Percentiles rank a stretch among this genome's conserved stretches.
Conservation (phyloP, 2,888 invertebrate species). For the Caenorhabditis sp. region DNA sequence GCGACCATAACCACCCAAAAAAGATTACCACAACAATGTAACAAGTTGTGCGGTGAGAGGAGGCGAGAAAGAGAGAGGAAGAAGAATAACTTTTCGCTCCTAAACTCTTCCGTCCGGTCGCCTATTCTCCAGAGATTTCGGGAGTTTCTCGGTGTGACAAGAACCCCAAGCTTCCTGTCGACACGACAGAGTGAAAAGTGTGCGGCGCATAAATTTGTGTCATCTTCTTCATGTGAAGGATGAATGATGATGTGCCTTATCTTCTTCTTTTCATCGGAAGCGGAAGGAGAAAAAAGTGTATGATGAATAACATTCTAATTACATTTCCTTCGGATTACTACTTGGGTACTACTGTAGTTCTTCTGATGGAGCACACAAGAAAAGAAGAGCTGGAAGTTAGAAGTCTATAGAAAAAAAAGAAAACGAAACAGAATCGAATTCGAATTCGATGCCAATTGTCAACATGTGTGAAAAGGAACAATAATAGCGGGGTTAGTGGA, state of each 20-base stretch:
- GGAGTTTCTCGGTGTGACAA: slow-evolving; percentile 3
- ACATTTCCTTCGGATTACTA: neutral
- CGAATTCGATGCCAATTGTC: too few relatives aligned
- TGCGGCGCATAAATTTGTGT: neutral
- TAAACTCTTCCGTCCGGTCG: neutral
- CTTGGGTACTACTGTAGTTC: neutral
- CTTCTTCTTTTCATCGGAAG: neutral
- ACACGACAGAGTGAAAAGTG: neutral
- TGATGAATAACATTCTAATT: slow-evolving; percentile 17
- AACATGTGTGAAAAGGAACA: neutral
- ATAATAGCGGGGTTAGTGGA: slow-evolving; percentile 8
- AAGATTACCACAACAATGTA: slow-evolving; percentile 20
- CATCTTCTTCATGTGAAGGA: too few relatives aligned
- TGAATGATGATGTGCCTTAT: neutral
- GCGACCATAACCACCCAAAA: slow-evolving; percentile 2
- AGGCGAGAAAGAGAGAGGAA: slow-evolving; percentile 1
- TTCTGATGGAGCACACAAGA: neutral
- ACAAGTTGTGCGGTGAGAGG: slow-evolving; percentile 21
- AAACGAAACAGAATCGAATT: neutral
- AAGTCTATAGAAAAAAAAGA: neutral
- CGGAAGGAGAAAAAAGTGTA: neutral
- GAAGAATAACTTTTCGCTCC: slow-evolving; percentile 2
- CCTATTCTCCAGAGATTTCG: slow-evolving; percentile 35
- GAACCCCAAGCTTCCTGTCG: neutral
- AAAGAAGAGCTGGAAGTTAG: neutral